Evolutionary conservation across 2,113 vertebrate species (phyloP), one percentile per base, ranked within the genome.

Genomic region (Oncorhynchus masou): DNA sequence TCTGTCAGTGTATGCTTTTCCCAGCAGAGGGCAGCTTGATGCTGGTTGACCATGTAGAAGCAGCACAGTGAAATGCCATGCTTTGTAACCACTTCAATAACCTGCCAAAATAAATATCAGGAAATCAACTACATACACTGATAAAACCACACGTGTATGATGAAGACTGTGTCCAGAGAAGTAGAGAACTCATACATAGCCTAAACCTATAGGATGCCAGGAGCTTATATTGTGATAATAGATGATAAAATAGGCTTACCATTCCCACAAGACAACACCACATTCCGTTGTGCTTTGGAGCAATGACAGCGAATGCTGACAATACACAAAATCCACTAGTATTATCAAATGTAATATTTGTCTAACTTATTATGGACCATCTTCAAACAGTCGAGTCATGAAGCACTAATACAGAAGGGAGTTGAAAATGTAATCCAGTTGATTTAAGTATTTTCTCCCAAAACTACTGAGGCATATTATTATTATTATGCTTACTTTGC

Each of bases 341-440:
- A 45, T 45, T 45, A 11, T 45, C 39, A 25, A 39, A 7, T 19
- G 60, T 6, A 65, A 19, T 2, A 5, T 16, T 74, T 49, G 48
- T 31, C 22, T n/a, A 9, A 65, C 8, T 74, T 74, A 29, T 49
- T 65, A 51, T 66, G 20, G 49, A 19, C 59, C 72, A 70, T 48
- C n/a, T 62, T 59, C 57, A 45, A 74, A 57, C 13, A 64, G 72
- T 45, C n/a, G 59, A 73, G 13, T 73, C 71, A 62, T 62, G 57
- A 25, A 24, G 13, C 60, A 49, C 34, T 64, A 65, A 74, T 64
- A 22, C 59, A 64, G 2, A 34, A 20, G 70, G 60, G 62, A 49
- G 62, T 74, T 74, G 51, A 49, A 66, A 48, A 66, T 74, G 15
- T 39, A 66, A 66, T 65, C 48, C 7, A 5, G 31, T 65, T 74